These are phyloP conservation scores for Suricata suricatta DNA, from an alignment of 2,113 vertebrate genomes.

Conservation along the genomic window DNA sequence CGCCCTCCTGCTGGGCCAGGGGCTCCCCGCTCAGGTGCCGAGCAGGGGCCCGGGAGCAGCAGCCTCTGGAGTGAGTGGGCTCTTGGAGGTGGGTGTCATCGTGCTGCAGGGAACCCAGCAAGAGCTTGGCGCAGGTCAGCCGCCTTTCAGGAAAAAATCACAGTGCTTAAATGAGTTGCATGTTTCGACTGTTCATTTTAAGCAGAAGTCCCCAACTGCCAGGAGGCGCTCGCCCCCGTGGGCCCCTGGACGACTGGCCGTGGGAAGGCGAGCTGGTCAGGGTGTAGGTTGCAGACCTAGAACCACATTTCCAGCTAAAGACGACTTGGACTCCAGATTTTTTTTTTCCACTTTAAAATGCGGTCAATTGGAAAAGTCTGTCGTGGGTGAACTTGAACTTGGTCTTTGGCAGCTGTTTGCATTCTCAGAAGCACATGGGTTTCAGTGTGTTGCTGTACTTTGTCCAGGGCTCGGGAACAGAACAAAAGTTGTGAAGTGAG, in stretches of 20 bases:
- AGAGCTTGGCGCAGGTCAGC: slow-evolving; percentile 33
- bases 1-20: neutral
- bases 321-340: slow-evolving; percentile 71
- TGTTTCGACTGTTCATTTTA: slow-evolving; percentile 58
- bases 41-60: neutral
- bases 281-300: slow-evolving; percentile 72
- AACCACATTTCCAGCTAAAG: slow-evolving; percentile 71
- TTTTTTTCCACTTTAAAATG: slow-evolving; percentile 70
- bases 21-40: neutral
- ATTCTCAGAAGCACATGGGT: slow-evolving; percentile 65
- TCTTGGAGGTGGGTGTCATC: neutral
- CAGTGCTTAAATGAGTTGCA: slow-evolving; percentile 62
- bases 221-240: slow-evolving; percentile 54
- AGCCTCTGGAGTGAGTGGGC: neutral
- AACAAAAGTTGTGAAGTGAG: neutral
- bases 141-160: slow-evolving; percentile 38
- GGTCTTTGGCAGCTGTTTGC: slow-evolving; percentile 79
- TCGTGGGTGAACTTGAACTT: slow-evolving; percentile 76
- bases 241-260: slow-evolving; percentile 22
- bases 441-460: slow-evolving; percentile 61
- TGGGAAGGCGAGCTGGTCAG: slow-evolving; percentile 71
- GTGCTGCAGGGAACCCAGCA: neutral
- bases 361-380: slow-evolving; percentile 50
- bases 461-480: neutral
- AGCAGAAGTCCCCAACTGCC: slow-evolving; percentile 67